Base-by-base conservation (phyloP, 2,888 invertebrate species). In the Sericinus montela region DNA sequence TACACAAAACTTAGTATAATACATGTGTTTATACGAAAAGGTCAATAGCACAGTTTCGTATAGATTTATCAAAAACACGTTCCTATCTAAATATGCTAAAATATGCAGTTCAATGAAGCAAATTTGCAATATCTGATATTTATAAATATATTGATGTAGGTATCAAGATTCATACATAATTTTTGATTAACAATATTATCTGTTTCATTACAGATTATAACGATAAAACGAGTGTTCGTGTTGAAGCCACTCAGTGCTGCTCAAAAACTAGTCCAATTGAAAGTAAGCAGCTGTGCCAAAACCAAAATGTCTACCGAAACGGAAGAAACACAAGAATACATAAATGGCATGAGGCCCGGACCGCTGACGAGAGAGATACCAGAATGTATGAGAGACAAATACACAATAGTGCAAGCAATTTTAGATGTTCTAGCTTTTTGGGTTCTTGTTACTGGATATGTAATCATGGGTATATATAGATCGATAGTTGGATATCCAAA, bases 401-500 rank as follows among this genome's bases (percentile, higher is more conserved):
- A 83, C 52, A 85, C 91, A 52, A 65, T 91, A 49, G 70, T 92
- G 60, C 88, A 89, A 62, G 76, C 90, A 0, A 73, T 90, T 59
- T 72, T 91, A 55, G 93, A 93, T 57, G 64, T 92, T 54, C 72
- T 91, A 55, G 84, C 87, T 45, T 91, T 92, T 63, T 68, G 91
- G 54, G 59, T 92, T 36, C 69, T 87, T 35, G 82, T 83, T 14
- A 59, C 88, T 9, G 75, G 89, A 29, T 75, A 89, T 56, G 86
- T 91, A 35, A 65, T 92, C 30, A 85, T 92, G 74, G 89, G 91
- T 41, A 80, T 92, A 45, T 91, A 89, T 53, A 89, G 92, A 57
- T 91, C 92, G 6, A 84, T 90, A 57, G 90, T 91, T 43, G 94
- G 93, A 44, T 76, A 84, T 51, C 90, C 90, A 32, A 91, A 92